Percentiles rank a stretch among this genome's conserved stretches.
Conservation (phyloP, 2,888 invertebrate genomes). For the Ophioninae sp. region DNA sequence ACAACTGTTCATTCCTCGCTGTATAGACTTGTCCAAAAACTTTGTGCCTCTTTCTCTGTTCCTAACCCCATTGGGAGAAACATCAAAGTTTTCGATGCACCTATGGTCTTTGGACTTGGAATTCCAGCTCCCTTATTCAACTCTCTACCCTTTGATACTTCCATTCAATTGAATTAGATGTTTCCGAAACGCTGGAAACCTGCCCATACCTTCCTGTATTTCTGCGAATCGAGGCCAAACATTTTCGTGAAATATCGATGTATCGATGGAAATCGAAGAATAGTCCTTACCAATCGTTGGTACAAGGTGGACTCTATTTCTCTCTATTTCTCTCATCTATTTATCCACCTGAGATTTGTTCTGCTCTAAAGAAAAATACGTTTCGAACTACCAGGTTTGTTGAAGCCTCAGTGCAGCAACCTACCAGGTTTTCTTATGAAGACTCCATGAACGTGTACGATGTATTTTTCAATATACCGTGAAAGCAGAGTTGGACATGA, state of each 20-base stretch:
- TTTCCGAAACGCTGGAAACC: neutral
- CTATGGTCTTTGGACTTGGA: neutral
- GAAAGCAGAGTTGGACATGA: neutral
- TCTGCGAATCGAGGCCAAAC: neutral
- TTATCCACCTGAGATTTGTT: neutral
- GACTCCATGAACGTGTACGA: neutral
- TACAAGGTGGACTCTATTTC: neutral
- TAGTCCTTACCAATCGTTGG: neutral
- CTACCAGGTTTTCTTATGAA: neutral
- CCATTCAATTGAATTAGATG: neutral
- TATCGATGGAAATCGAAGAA: no score
- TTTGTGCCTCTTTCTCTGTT: neutral
- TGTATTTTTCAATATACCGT: neutral
- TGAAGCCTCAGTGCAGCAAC: neutral
- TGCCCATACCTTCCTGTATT: neutral
- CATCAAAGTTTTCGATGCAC: neutral
- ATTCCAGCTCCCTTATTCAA: slow-evolving; percentile 4
- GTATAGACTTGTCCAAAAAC: slow-evolving; percentile 10
- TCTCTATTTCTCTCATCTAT: neutral
- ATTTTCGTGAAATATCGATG: neutral
- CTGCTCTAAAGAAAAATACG: neutral
- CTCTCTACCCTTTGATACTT: neutral
- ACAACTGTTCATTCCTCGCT: slow-evolving; percentile 26
- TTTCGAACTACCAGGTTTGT: neutral
- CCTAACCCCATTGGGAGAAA: neutral